phyloP scores from a whole-genome alignment of 2,797 vertebrate species.

The Molossus molossus region DNA sequence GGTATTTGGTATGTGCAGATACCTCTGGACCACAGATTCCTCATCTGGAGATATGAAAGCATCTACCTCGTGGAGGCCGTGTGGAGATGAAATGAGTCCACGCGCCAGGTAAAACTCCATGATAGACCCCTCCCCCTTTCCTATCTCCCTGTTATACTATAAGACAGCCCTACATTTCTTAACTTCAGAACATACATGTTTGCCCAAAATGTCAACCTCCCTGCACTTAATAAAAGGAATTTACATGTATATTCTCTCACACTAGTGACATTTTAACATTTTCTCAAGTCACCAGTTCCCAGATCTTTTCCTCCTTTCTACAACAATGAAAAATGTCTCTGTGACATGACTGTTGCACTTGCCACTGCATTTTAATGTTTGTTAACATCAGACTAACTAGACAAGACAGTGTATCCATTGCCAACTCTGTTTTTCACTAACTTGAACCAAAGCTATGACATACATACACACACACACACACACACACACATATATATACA shows the following conservation, averaged over 20 bases:
- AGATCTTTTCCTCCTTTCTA: neutral
- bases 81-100: neutral
- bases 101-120: neutral
- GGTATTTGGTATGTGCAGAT: neutral
- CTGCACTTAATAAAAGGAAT: neutral
- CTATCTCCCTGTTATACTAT: neutral
- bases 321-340: neutral
- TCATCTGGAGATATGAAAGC: neutral
- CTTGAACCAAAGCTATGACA: neutral
- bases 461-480: too few species aligned
- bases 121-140: neutral
- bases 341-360: neutral
- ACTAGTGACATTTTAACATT: neutral
- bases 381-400: neutral
- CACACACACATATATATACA: too few species aligned
- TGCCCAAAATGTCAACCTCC: neutral
- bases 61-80: neutral
- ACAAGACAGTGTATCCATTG: neutral
- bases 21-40: neutral
- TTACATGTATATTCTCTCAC: neutral
- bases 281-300: neutral
- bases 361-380: neutral
- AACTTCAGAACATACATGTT: neutral
- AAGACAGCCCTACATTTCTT: neutral
- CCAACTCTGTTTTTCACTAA: neutral